Base-by-base conservation (phyloP, 2,888 invertebrate species). In the Selenia dentaria region DNA sequence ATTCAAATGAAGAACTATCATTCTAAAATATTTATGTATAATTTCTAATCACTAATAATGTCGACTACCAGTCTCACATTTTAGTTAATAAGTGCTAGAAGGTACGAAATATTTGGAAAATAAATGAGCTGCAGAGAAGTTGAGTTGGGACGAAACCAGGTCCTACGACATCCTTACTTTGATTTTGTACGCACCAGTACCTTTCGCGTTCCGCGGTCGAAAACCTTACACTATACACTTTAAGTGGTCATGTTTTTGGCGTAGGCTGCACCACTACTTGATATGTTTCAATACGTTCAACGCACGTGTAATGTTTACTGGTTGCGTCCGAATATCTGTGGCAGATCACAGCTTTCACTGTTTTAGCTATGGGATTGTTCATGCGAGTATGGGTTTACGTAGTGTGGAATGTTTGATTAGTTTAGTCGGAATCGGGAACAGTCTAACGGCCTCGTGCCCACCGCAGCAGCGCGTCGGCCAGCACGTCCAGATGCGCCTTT, bases 401-500 rank as follows among this genome's bases (percentile, higher is more conserved):
- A 64, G 73, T 64, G 72, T 81, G 74, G 74, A 69, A 66, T 74
- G 71, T 68, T 63, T 70, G 68, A 74, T 75, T 70, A 67, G 70
- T 73, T 62, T 52, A 44, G 58, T 69, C 69, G 67, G 70, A 70
- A 62, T 67, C 65, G 64, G 74, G 64, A 69, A 54, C 60, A 2
- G 59, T 42, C 41, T 96, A 97, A 92, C 97, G 97, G 73, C 97
- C 97, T 87, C 97, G 93, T 81, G 97, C 97, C 97, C 97, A 98
- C 83, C 97, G 94, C 67, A 98, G 92, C 70, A 98, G 93, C 78
- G 97, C 98, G 91, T 98, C 98, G 62, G 98, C 98, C 83, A 98
- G 90, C 66, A 98, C 97, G 92, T 98, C 97, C 91, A 98, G 92
- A 85, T 98, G 98, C 77, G 97, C 97, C 88, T 97, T 98, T 74